Evolutionary conservation across 2,113 vertebrate species (phyloP).

Genomic region (Semnornis frantzii): DNA sequence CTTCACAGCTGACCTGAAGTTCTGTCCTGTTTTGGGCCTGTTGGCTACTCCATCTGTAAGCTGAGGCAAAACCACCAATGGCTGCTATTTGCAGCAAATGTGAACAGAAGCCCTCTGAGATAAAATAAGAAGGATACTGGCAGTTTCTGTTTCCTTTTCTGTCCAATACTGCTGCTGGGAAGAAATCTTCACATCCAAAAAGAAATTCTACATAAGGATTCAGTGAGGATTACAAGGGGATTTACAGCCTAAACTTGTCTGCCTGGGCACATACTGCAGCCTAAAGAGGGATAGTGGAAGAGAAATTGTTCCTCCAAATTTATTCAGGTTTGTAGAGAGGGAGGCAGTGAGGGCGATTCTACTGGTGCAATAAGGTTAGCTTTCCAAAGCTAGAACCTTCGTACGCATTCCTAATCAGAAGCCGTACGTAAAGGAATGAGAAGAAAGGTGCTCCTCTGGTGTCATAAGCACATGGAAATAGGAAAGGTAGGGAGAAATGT

Average conservation of each 20-base stretch:
- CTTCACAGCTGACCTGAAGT: background rate
- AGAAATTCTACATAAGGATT: background rate
- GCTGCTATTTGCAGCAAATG: background rate
- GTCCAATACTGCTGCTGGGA: background rate
- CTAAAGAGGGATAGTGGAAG: background rate
- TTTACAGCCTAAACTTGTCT: background rate
- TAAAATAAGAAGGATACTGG: background rate
- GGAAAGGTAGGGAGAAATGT: background rate
- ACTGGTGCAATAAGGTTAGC: background rate
- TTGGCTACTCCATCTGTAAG: background rate
- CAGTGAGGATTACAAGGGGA: background rate
- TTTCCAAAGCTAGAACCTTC: background rate
- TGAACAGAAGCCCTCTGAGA: background rate
- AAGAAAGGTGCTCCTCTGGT: background rate
- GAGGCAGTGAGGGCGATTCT: background rate
- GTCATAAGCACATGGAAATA: background rate
- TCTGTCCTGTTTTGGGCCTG: background rate
- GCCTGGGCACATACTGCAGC: background rate
- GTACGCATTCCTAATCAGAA: background rate
- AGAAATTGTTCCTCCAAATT: background rate
- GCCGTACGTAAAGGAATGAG: background rate
- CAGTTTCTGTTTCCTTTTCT: background rate
- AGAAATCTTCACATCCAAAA: background rate
- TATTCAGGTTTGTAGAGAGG: background rate
- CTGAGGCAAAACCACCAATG: background rate